Conservation (phyloP, 2,797 vertebrate species). For the Pyrocephalus nanus region DNA sequence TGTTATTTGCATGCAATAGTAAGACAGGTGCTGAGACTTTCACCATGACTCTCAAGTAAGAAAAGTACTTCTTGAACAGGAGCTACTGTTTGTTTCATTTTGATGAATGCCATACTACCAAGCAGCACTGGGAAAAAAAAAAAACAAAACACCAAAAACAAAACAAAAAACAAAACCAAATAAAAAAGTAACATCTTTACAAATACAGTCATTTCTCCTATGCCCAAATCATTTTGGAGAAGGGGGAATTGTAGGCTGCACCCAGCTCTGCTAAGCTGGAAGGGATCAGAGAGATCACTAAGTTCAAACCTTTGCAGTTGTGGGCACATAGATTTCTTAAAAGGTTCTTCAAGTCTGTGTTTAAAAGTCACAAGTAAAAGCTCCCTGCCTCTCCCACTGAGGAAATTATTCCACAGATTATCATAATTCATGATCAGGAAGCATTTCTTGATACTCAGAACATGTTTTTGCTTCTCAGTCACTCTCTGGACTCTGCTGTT, state of each 20-base stretch:
- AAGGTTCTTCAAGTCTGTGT: neutral
- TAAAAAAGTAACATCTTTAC: neutral
- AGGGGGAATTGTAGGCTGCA: neutral
- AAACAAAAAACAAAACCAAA: too few species aligned
- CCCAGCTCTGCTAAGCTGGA: neutral
- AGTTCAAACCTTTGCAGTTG: neutral
- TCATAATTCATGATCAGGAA: neutral
- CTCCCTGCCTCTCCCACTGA: neutral
- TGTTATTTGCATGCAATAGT: neutral
- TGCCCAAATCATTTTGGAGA: neutral
- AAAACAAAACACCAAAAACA: too few species aligned
- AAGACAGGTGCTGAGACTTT: neutral
- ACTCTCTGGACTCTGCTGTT: neutral
- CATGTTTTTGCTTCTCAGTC: neutral
- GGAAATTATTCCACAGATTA: neutral
- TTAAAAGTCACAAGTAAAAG: neutral
- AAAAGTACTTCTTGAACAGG: neutral
- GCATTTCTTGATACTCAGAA: neutral
- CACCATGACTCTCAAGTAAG: neutral
- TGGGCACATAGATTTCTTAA: neutral
- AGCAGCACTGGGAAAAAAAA: neutral
- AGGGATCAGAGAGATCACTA: neutral
- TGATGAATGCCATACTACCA: neutral
- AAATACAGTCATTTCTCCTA: neutral
- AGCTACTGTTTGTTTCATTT: constrained; percentile 4